Base-by-base conservation (phyloP, 1,140 invertebrate species). In the Plectrocnemia conspersa region DNA sequence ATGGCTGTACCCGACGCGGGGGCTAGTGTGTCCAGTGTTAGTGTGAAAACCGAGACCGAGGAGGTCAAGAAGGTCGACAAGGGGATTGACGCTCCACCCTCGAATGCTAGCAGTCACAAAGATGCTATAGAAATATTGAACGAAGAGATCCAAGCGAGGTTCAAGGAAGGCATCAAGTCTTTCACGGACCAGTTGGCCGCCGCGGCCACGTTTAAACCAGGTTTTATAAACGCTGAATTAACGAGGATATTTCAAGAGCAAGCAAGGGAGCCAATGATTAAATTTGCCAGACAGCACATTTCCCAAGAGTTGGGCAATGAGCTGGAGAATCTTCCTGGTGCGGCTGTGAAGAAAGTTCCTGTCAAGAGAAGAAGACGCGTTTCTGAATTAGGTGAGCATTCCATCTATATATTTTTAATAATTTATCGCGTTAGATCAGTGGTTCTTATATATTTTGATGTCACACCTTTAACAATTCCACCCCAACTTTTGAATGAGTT, bases 221-320 rank as follows among this genome's bases (percentile, higher is more conserved):
- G 61, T 3, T 61, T 58, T 15, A 58, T 61, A 22, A 58, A 57
- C 35, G 52, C 54, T n/a, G 61, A 63, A 24, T 25, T 59, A 6
- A 57, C 61, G 1, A 60, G 58, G 42, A 59, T 63, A 42, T 59
- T 59, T 32, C 52, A 56, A 19, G 61, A 63, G 52, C 62, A 68
- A 62, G 11, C 64, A 65, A 33, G 65, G 63, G 52, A 48, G 59
- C 50, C 59, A 42, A 62, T 62, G 56, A 62, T 62, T 10, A 68
- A 65, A 44, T 63, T 64, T 13, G 63, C 65, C 2, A 61, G 65
- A 6, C 66, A 66, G 29, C 61, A 67, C 68, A 52, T 63, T 65
- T 52, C 63, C 65, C 27, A 74, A 66, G 73, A 73, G 70, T 52
- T 76, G 68, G 72, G 71, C 1, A 75, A 72, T 49, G 74, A 76